Conservation (phyloP, 2,888 invertebrate genomes). For the Troglohyphantes excavatus region DNA sequence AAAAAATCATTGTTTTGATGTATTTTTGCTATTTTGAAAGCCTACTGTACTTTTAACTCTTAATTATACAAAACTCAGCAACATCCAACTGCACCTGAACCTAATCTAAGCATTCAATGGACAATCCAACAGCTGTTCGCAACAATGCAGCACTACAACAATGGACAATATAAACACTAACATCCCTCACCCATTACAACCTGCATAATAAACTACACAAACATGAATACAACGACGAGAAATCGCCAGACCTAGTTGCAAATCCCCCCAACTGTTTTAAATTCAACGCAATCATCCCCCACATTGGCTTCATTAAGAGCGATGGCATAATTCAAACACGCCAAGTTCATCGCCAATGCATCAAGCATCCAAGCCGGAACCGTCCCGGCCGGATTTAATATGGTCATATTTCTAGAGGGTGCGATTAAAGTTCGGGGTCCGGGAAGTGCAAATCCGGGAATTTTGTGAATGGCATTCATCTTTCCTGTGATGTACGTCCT, state of each 20-base stretch:
- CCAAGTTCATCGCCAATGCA: neutral
- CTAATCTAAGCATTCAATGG: constrained; percentile 2
- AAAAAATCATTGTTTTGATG: too few relatives aligned
- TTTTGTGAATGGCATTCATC: constrained; percentile 51
- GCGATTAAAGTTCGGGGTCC: neutral
- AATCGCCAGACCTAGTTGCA: constrained; percentile 6
- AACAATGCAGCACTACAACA: neutral
- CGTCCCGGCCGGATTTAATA: neutral
- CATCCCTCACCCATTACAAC: neutral
- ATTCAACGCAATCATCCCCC: constrained; percentile 43
- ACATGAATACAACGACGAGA: constrained; percentile 20
- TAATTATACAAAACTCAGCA: too few relatives aligned
- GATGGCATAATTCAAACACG: constrained; percentile 39
- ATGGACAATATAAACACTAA: constrained; percentile 31
- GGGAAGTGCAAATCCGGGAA: constrained; percentile 1
- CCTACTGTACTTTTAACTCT: too few relatives aligned
- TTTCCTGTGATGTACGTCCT: constrained; percentile 23
- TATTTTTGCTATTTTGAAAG: too few relatives aligned
- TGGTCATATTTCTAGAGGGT: neutral
- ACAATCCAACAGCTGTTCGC: constrained; percentile 14
- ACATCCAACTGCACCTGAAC: too few relatives aligned
- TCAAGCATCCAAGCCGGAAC: neutral
- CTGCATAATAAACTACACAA: neutral
- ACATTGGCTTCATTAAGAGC: constrained; percentile 49
- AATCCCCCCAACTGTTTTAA: constrained; percentile 59